Conservation (phyloP, 1,140 invertebrate genomes). For the Ceratina japonica region DNA sequence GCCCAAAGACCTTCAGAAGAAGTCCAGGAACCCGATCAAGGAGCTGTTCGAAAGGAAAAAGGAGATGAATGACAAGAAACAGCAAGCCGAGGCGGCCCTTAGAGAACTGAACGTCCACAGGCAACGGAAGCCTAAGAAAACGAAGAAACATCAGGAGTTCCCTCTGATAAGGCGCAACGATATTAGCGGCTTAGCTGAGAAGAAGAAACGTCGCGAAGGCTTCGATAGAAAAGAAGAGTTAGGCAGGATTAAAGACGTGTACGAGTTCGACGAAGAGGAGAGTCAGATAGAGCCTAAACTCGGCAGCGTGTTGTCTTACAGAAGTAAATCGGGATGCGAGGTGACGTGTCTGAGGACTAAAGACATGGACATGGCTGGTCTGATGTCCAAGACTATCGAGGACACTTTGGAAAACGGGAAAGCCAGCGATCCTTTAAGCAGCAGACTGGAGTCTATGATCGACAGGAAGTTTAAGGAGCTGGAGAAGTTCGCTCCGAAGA, state of each 20-base stretch:
- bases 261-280: conserved; percentile 78
- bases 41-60: conserved; percentile 78
- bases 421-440: conserved; percentile 44
- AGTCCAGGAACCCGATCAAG: conserved; percentile 74
- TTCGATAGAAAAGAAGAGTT: conserved; percentile 60
- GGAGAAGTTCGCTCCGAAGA: conserved; percentile 73
- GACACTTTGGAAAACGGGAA: conserved; percentile 65
- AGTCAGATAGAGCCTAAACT: conserved; percentile 66
- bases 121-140: conserved; percentile 66
- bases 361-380: conserved; percentile 53
- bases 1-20: conserved; percentile 64
- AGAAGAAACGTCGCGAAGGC: conserved; percentile 71
- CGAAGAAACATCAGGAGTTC: conserved; percentile 69
- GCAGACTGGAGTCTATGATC: conserved; percentile 64
- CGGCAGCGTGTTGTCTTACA: conserved; percentile 69
- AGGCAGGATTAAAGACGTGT: conserved; percentile 72
- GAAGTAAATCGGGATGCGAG: conserved; percentile 63
- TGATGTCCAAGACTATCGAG: conserved; percentile 64
- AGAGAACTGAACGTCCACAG: conserved; percentile 52
- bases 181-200: conserved; percentile 68
- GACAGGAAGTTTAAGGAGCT: conserved; percentile 70
- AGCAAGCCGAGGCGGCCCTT: conserved; percentile 40
- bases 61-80: conserved; percentile 71
- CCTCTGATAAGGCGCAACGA: conserved; percentile 71
- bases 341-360: conserved; percentile 46